Evolutionary conservation across 2,888 invertebrate species (phyloP), one percentile per base, ranked within the genome.

Genomic region (Neoaliturus tenellus): DNA sequence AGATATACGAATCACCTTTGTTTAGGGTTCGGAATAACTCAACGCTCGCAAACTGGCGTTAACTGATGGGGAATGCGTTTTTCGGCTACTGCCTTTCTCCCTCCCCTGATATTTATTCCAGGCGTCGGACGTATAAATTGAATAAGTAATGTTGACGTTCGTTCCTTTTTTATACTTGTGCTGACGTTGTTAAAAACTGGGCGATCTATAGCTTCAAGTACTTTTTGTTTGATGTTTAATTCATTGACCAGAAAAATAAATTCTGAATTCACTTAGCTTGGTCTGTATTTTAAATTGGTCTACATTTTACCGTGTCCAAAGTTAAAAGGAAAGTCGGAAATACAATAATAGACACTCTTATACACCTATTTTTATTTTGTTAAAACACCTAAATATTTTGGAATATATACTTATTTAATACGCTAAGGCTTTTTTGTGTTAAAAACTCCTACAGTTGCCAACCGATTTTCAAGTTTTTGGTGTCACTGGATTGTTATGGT

Each of bases 71-170:
- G 55, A 55, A 8, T 23, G n/a, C 31, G 31, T 20, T 62, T n/a
- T 62, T 62, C 28, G 62, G 62, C 28, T 28, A 28, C 62, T 62
- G 28, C 62, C 31, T 55, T 55, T 55, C 31, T 28, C 62, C 28
- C 62, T 5, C 12, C 5, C n/a, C 62, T 62, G 62, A 25, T 62
- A 62, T 62, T 28, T 17, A 62, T 62, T 62, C 62, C 10, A 28
- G 62, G 2, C 62, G 62, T 31, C 31, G 62, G 62, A 28, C 62
- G 28, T 12, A 62, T 62, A 62, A 62, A 62, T 62, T n/a, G 62
- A 62, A 62, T 62, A 62, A 28, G 62, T 62, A 25, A 28, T 28
- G 62, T 4, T 31, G 62, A 62, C 62, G 28, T 23, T 28, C 31
- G 3, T 20, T 55, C 23, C 62, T 62, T 62, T n/a, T 62, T 62